Base-by-base conservation (phyloP, 2,797 vertebrate species). In the Gouania willdenowi region DNA sequence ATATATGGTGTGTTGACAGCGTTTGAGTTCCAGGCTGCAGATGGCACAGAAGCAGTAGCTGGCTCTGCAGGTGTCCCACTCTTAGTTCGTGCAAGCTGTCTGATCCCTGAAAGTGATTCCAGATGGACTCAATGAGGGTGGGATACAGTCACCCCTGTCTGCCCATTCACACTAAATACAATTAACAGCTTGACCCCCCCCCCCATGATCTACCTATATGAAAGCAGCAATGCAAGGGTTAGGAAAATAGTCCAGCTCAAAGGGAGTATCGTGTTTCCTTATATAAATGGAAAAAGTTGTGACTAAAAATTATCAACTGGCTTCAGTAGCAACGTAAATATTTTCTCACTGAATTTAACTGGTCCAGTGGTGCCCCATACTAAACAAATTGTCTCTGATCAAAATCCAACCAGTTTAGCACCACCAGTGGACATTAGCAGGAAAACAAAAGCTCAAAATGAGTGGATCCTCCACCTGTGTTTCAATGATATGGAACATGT, bases 401-500 rank as follows among this genome's bases (percentile, higher is more conserved):
- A 34, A 48, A 29, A 25, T 26, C 4, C 25, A 21, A 16, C 8
- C 8, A n/a, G 45, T 55, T 59, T 41, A 60, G 41, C 48, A 29
- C 18, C 51, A 22, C 50, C 15, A n/a, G n/a, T n/a, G n/a, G n/a
- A n/a, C n/a, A n/a, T n/a, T n/a, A n/a, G n/a, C n/a, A n/a, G n/a
- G n/a, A n/a, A n/a, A n/a, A n/a, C n/a, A n/a, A n/a, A n/a, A n/a
- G n/a, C n/a, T n/a, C 56, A 18, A 40, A 58, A 68, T 31, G 15
- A 55, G 36, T n/a, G n/a, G n/a, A n/a, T 67, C 57, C 53, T 91
- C 86, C 79, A 98, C 97, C 89, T 92, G 87, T 58, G 91, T 88
- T 57, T 95, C 91, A 51, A 88, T 79, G 67, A 98, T 77, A 2
- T 93, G 89, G 75, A 99, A 97, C 86, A 98, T 93, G 81, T 98